These are phyloP conservation scores for Onthophagus sagittarius DNA, from an alignment of 2,888 invertebrate species.

Conservation along the genomic window DNA sequence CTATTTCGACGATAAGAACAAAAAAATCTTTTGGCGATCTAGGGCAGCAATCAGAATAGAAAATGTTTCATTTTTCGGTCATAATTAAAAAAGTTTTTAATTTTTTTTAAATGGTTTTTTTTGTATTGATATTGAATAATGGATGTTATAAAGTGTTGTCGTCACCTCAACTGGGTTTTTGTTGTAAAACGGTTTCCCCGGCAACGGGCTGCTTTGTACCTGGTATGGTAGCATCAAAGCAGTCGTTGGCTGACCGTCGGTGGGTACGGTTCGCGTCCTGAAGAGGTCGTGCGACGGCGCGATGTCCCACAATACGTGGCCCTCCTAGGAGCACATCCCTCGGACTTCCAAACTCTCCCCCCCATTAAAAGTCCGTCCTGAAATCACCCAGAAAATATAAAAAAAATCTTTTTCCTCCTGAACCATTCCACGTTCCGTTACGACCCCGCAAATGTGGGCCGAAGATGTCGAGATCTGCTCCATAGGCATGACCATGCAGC, in stretches of 20 bases:
- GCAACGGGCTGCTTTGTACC: constrained; percentile 16
- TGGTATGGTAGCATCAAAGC: constrained; percentile 9
- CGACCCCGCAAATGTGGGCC: constrained; percentile 56
- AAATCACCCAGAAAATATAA: not conserved
- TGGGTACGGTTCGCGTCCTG: constrained; percentile 20
- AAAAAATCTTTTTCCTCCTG: not conserved
- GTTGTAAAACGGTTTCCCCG: constrained; percentile 23
- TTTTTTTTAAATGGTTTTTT: not conserved
- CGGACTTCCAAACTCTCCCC: not conserved
- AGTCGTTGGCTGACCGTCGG: constrained; percentile 23
- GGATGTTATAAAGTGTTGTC: constrained; percentile 3
- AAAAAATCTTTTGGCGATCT: no score
- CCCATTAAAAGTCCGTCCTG: constrained; percentile 26
- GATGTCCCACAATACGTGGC: constrained; percentile 20
- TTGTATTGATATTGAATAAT: not conserved
- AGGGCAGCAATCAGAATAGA: no score
- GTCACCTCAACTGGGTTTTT: constrained; percentile 21
- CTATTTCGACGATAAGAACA: not conserved
- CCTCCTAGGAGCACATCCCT: constrained; percentile 17
- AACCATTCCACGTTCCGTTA: constrained; percentile 10
- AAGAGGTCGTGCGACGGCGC: constrained; percentile 15
- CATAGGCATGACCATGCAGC: constrained; percentile 77
- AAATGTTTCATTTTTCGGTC: no score
- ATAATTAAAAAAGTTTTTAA: no score
- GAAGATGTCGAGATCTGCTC: constrained; percentile 76